A percentile compares a stretch with the other conserved stretches of the same genome.
Conservation (phyloP, 1,140 invertebrate genomes). For the Apis cerana region DNA sequence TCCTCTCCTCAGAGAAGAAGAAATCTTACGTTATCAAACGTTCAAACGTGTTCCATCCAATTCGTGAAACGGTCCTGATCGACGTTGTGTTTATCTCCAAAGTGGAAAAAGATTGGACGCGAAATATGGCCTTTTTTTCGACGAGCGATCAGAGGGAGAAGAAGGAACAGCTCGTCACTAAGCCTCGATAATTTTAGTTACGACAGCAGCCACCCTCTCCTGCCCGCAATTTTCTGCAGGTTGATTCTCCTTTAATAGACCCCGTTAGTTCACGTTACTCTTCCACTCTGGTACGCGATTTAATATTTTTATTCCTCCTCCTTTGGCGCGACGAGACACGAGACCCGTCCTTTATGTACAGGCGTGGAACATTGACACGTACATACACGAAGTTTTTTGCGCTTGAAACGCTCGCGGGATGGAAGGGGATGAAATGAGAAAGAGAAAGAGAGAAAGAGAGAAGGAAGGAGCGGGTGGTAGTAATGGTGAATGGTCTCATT, state of each 20-base stretch:
- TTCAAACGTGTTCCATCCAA: too few species aligned
- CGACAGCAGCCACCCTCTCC: not conserved
- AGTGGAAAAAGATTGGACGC: not conserved
- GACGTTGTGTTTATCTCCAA: not conserved
- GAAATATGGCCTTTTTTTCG: not conserved
- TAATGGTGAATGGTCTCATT: constrained; percentile 41
- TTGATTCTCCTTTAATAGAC: constrained; percentile 25
- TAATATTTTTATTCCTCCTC: constrained; percentile 32
- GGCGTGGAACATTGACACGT: constrained; percentile 37
- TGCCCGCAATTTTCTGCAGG: constrained; percentile 6
- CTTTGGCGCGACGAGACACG: constrained; percentile 14
- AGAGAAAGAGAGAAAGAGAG: not conserved
- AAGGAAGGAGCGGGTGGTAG: not conserved
- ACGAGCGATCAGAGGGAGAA: not conserved
- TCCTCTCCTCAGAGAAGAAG: not conserved
- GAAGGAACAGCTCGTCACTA: not conserved
- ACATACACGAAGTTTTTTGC: constrained; percentile 29
- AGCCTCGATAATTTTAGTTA: constrained; percentile 33
- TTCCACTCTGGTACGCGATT: constrained; percentile 21
- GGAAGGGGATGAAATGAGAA: too few species aligned
- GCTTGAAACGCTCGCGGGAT: constrained; percentile 9
- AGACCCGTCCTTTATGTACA: constrained; percentile 28
- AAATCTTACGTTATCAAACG: not conserved
- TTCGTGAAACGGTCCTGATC: too few species aligned
- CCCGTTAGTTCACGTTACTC: constrained; percentile 25